Conservation (phyloP, 1,140 invertebrate species). For the Agraylea sexmaculata region DNA sequence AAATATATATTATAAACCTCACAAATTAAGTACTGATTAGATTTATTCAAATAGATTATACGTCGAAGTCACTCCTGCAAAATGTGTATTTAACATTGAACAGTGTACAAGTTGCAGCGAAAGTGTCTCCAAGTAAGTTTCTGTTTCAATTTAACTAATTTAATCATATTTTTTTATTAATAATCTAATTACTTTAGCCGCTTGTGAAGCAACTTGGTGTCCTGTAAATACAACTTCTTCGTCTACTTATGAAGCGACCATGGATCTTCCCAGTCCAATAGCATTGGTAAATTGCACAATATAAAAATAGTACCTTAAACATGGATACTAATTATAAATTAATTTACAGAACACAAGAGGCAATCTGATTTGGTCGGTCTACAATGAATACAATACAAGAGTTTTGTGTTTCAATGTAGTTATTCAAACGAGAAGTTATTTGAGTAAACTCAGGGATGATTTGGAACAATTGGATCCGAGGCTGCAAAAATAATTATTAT, state of each 20-base stretch:
- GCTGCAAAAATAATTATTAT: neutral
- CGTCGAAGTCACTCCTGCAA: slow-evolving; percentile 9
- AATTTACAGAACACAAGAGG: slow-evolving; percentile 17
- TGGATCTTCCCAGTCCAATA: slow-evolving; percentile 14
- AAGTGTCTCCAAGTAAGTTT: slow-evolving; percentile 17
- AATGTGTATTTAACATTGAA: slow-evolving; percentile 13
- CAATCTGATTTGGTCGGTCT: slow-evolving; percentile 12
- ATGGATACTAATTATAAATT: neutral
- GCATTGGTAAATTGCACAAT: slow-evolving; percentile 12
- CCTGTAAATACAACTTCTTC: slow-evolving; percentile 7
- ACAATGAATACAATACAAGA: slow-evolving; percentile 10
- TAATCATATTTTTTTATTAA: neutral
- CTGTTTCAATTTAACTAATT: slow-evolving; percentile 2
- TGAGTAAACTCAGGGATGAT: too few species aligned
- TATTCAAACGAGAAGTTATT: slow-evolving; percentile 12
- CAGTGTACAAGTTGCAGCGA: slow-evolving; percentile 12
- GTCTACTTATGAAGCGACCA: slow-evolving; percentile 8
- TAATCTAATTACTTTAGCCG: slow-evolving; percentile 6
- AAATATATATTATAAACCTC: neutral
- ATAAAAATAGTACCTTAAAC: neutral
- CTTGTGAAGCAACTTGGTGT: slow-evolving; percentile 19
- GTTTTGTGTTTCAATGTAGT: slow-evolving; percentile 16
- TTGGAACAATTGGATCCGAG: too few species aligned
- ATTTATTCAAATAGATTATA: slow-evolving; percentile 11
- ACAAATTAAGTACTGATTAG: neutral